Conservation (phyloP, 2,797 vertebrate genomes). For the Phalanger gymnotis region DNA sequence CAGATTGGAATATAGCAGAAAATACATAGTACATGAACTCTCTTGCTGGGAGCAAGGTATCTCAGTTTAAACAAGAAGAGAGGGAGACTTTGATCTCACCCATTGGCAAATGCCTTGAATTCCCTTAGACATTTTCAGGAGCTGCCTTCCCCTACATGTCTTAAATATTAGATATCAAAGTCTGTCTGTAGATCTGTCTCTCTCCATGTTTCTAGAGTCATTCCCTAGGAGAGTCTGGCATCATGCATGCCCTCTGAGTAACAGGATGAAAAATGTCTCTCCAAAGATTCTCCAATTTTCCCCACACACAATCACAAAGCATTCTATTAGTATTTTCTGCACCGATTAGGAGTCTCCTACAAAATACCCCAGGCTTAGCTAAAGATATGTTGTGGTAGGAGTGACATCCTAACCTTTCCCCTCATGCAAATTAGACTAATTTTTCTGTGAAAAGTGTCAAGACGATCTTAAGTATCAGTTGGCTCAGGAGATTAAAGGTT, state of each 20-base stretch:
- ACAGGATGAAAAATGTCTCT: neutral
- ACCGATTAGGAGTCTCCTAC: neutral
- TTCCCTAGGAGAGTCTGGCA: neutral
- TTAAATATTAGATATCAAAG: neutral
- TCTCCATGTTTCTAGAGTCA: neutral
- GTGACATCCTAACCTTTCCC: neutral
- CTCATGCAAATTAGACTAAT: neutral
- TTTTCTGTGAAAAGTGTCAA: neutral
- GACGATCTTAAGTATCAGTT: neutral
- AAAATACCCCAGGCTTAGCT: neutral
- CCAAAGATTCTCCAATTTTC: neutral
- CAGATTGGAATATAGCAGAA: neutral
- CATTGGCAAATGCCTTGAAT: neutral
- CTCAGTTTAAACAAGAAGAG: neutral
- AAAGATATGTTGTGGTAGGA: too few relatives aligned
- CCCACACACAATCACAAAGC: neutral
- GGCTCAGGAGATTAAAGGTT: neutral
- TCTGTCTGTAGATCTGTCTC: neutral
- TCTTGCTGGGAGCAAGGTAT: neutral
- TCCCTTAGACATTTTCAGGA: neutral
- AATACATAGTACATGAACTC: neutral
- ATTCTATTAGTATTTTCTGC: neutral
- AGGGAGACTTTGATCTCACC: neutral
- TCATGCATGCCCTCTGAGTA: neutral
- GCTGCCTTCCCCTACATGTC: neutral